Evolutionary conservation across 1,140 invertebrate species (phyloP), one percentile per base, ranked within the genome.

Genomic region (Drosophila funebris): DNA sequence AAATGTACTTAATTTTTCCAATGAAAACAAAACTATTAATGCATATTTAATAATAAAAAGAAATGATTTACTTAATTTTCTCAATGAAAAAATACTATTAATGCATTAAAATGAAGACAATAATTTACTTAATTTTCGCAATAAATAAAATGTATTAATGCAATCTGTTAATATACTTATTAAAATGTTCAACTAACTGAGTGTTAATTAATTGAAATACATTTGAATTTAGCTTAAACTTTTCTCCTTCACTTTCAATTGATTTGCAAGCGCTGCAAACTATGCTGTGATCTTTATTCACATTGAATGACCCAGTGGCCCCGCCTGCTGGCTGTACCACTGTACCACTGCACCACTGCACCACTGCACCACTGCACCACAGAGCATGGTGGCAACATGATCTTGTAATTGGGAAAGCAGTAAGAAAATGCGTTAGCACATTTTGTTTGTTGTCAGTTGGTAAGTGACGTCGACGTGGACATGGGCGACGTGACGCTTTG

Each of bases 381-480:
- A 11, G 31, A 33, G 8, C 5, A 13, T 13, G 6, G 14, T 50
- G 64, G 56, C 80, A n/a, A n/a, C n/a, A n/a, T n/a, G n/a, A n/a
- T n/a, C n/a, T n/a, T n/a, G n/a, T 79, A 83, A 84, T 80, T 84
- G 76, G 73, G 80, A 80, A 36, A 36, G 3, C 29, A 24, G 37
- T 13, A 36, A 27, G 33, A 76, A 76, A 54, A 57, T 50, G 52
- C 61, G 41, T 66, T 71, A 44, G 53, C 33, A 39, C 14, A 46
- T 33, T 27, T 41, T 27, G 41, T 36, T 1, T 27, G 18, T 24
- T 67, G 54, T 56, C 22, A 53, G 67, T 56, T 29, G 16, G 6
- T 11, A 20, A 16, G 7, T 36, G 16, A 54, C 54, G 63, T 31
- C 37, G 41, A 18, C 43, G 41, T 22, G 37, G 44, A 18, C 43